Evolutionary conservation across 2,888 invertebrate species (phyloP), one percentile per base, ranked within the genome.

Genomic region (Artemia sp.): DNA sequence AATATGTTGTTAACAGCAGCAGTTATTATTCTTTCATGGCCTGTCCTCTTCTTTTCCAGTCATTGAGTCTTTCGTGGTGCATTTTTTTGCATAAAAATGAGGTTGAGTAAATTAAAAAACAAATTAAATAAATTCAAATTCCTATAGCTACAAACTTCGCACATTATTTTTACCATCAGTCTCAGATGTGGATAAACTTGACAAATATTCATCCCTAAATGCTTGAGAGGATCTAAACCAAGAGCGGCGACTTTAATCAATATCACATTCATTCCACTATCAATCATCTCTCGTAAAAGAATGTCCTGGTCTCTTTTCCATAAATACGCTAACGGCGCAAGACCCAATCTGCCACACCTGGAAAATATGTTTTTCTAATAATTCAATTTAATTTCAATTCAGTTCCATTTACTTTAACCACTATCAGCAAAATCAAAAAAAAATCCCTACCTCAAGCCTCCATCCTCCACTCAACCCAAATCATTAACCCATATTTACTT

Each of bases 201-300:
- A 74, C 84, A 83, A 74, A 96, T 82, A 66, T 87, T 85, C 81
- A 89, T 85, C 58, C 95, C 95, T 73, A 97, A 83, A 82, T 96
- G 94, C 74, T 88, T 83, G 73, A 83, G 81, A 38, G 92, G 91
- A 76, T 90, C 86, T 74, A 98, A 82, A 51, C 95, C 96, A 75
- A 97, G 81, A 10, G 94, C 88, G 70, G 98, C 97, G 69, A 96
- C 94, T 86, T 99, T 99, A 74, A 99, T 93, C 72, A 99, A 83
- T 76, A 98, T 88, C 70, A 97, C 95, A 77, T 94, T 86, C 73
- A 99, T 84, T 75, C 88, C 86, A 78, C 89, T 89, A 74, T 86
- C 86, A 77, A 98, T 92, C 96, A 99, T 99, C 83, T 97, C 96
- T 78, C 90, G 86, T 71, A 98, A 81, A 73, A 99, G 82, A 79